Evolutionary conservation across 2,888 invertebrate genomes (phyloP).

Genomic region (Neoascia interrupta): DNA sequence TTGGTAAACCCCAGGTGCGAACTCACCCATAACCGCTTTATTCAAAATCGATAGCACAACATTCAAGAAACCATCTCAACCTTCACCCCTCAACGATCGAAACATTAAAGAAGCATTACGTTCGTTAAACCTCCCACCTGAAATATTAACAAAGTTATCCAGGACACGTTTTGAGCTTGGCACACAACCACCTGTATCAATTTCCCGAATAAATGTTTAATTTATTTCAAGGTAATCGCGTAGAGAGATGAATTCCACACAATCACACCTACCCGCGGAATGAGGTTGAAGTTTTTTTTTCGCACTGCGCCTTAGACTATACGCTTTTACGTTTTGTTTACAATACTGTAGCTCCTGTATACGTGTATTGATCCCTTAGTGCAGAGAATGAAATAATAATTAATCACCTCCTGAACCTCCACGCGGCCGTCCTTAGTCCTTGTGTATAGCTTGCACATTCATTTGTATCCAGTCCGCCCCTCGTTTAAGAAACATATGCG

Average conservation of each 20-base stretch:
- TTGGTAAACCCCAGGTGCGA: no score
- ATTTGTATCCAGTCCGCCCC: not conserved
- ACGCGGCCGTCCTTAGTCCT: conserved; percentile 4
- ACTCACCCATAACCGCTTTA: no score
- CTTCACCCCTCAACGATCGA: no score
- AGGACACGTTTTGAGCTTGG: no score
- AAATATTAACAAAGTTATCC: no score
- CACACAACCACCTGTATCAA: conserved; percentile 32
- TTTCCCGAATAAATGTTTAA: conserved; percentile 23
- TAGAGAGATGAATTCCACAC: conserved; percentile 1
- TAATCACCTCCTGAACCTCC: conserved; percentile 28
- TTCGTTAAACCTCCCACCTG: no score
- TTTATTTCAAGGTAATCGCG: conserved; percentile 20
- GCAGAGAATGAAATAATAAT: conserved; percentile 50
- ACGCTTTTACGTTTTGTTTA: conserved; percentile 21
- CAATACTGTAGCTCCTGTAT: not conserved
- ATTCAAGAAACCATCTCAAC: no score
- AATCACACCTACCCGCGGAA: not conserved
- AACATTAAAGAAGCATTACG: no score
- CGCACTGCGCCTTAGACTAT: not conserved
- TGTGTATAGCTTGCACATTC: conserved; percentile 8
- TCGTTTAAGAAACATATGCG: conserved; percentile 43
- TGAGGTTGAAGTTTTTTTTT: conserved; percentile 14
- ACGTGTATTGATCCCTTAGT: conserved; percentile 37
- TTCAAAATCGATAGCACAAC: no score